phyloP scores from a whole-genome alignment of 2,797 vertebrate genomes.

The Carapus acus region DNA sequence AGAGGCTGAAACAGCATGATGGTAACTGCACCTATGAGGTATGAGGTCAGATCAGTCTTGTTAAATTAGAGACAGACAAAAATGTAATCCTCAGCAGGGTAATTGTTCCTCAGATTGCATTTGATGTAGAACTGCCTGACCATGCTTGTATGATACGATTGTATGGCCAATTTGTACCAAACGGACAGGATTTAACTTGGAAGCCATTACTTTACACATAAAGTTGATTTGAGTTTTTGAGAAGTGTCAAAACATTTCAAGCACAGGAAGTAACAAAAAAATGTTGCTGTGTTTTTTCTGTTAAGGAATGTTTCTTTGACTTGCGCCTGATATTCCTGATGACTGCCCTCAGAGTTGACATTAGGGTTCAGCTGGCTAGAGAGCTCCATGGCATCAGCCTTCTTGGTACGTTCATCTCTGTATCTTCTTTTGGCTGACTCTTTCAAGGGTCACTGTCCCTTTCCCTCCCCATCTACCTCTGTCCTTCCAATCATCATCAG shows the following conservation, averaged over 20 bases:
- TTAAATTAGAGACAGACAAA: neutral
- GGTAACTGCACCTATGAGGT: slow-evolving; percentile 75
- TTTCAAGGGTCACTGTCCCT: too few species aligned
- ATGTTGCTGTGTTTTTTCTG: neutral
- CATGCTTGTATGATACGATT: too few species aligned
- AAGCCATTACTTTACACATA: too few species aligned
- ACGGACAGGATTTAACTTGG: too few species aligned
- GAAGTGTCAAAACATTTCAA: neutral
- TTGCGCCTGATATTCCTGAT: slow-evolving; percentile 85
- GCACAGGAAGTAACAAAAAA: too few species aligned
- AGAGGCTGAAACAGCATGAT: slow-evolving; percentile 76
- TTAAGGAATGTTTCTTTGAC: slow-evolving; percentile 82
- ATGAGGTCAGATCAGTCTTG: slow-evolving; percentile 3
- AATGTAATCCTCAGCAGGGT: too few species aligned
- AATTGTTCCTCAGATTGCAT: too few species aligned
- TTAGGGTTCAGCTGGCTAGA: slow-evolving; percentile 79
- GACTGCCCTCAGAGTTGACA: slow-evolving; percentile 80
- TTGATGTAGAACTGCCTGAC: too few species aligned
- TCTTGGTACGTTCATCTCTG: slow-evolving; percentile 64
- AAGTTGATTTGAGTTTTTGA: too few species aligned
- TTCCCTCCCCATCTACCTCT: too few species aligned
- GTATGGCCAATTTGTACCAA: too few species aligned
- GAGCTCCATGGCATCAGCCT: slow-evolving; percentile 82
- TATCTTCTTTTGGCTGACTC: neutral
- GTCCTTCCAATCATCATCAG: too few species aligned